Percentiles rank a stretch among this genome's conserved stretches.
phyloP scores from a whole-genome alignment of 2,113 vertebrate species.

The Seriola rivoliana region DNA sequence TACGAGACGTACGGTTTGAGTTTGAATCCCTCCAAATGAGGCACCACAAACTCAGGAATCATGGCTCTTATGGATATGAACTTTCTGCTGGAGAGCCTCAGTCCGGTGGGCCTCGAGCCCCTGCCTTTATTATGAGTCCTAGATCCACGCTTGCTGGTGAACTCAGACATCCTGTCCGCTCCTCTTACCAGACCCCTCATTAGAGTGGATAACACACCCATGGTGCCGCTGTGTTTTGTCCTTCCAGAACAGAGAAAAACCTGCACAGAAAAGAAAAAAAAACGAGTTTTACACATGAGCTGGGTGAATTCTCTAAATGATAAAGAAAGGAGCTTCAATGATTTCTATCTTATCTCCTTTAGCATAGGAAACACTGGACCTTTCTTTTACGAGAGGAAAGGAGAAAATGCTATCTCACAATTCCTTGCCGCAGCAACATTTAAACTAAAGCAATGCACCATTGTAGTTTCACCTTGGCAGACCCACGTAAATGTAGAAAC shows the following conservation, averaged over 20 bases:
- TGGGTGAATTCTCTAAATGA: no score
- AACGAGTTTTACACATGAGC: no score
- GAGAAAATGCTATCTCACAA: no score
- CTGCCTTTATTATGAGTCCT: slow-evolving; percentile 87
- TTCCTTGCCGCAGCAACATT: no score
- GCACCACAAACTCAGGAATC: slow-evolving; percentile 94
- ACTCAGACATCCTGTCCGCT: slow-evolving; percentile 89
- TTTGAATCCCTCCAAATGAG: slow-evolving; percentile 89
- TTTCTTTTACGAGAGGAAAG: no score
- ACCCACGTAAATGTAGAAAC: no score
- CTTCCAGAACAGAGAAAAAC: not conserved
- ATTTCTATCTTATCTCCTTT: no score
- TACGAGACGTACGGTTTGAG: slow-evolving; percentile 95
- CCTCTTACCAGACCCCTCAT: slow-evolving; percentile 88
- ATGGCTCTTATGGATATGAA: slow-evolving; percentile 86
- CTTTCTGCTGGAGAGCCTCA: slow-evolving; percentile 79
- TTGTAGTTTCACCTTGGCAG: no score
- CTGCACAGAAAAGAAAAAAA: not conserved
- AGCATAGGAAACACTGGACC: no score
- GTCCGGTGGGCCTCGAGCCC: slow-evolving; percentile 84
- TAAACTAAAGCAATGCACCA: no score
- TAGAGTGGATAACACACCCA: slow-evolving; percentile 91
- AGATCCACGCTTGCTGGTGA: slow-evolving; percentile 95
- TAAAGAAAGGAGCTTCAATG: no score
- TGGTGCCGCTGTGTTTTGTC: slow-evolving; percentile 51